Evolutionary conservation across 2,797 vertebrate genomes (phyloP), one percentile per base, ranked within the genome.

Genomic region (Pseudotriccus pelzelni): DNA sequence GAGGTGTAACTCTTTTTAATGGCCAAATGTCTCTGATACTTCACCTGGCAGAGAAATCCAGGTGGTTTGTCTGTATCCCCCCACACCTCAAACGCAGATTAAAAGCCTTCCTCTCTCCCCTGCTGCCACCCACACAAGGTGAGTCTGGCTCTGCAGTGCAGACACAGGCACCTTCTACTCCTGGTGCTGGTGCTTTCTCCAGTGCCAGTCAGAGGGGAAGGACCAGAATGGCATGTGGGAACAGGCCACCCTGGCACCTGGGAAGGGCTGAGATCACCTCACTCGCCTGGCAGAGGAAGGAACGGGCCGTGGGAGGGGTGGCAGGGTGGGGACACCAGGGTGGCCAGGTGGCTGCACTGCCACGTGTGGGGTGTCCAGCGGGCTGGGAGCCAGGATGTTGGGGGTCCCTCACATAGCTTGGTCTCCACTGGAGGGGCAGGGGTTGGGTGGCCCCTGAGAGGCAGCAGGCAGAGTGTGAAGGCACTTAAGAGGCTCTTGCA

Each of bases 41-140:
- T 84, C 60, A 85, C 66, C 39, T 84, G 59, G 60, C 52, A 94
- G 88, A 95, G 72, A 85, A 88, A 94, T 82, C 73, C 89, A 89
- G 89, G 95, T 91, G 89, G 4, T 17, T 90, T 81, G 93, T 58
- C 56, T 36, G 14, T 3, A n/a, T 41, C 81, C 27, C 49, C 12
- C 11, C 27, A n/a, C 19, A 8, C 32, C 16, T 64, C 41, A 39
- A 75, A 2, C 1, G 24, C 2, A 46, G 73, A 85, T 37, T 36
- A 28, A 79, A 94, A 95, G 77, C 70, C 74, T 75, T 75, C 50
- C 53, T n/a, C 60, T 32, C 64, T 53, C 70, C 58, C 49, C 72
- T 94, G 19, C 64, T 22, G 60, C 92, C 91, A 92, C 87, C 70
- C 76, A 90, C 39, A 30, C 2, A 1, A 83, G 72, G 75, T 0